Percentiles rank a stretch among this genome's conserved stretches.
Conservation (phyloP, 2,113 vertebrate species). For the Cyphomyrus discorhynchus region DNA sequence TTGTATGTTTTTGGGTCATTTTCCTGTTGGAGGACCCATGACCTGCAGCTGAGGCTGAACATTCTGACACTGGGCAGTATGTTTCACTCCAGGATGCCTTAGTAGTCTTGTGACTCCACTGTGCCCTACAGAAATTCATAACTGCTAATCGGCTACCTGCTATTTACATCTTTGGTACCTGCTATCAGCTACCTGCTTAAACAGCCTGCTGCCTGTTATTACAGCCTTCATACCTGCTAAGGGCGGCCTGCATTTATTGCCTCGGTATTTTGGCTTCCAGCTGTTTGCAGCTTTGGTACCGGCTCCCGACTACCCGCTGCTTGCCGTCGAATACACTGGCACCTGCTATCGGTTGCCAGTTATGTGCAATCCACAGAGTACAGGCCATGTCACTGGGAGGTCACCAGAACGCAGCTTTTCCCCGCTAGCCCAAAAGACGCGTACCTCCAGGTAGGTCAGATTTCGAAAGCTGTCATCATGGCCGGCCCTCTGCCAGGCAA, state of each 20-base stretch:
- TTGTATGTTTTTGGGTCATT: too few species aligned
- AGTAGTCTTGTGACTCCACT: too few species aligned
- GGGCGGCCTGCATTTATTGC: not conserved
- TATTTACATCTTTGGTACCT: not conserved
- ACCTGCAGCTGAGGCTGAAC: too few species aligned
- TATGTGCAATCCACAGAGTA: not conserved
- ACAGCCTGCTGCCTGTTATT: not conserved
- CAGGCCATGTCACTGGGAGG: not conserved
- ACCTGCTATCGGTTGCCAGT: not conserved
- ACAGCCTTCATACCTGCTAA: not conserved
- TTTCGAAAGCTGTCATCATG: conserved; percentile 58
- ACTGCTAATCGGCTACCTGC: not conserved
- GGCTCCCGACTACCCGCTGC: not conserved
- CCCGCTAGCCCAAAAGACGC: conserved; percentile 31
- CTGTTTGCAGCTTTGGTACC: not conserved
- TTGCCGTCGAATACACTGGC: not conserved
- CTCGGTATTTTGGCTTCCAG: not conserved
- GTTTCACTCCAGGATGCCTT: too few species aligned
- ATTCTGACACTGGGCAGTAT: too few species aligned
- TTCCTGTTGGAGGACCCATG: too few species aligned
- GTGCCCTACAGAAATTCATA: too few species aligned
- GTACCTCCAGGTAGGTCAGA: conserved; percentile 44
- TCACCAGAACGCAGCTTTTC: not conserved
- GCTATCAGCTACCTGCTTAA: not conserved
- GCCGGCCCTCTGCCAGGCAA: conserved; percentile 50